phyloP scores from a whole-genome alignment of 2,113 vertebrate species.

The western clawed frog (Xenopus tropicalis) region DNA sequence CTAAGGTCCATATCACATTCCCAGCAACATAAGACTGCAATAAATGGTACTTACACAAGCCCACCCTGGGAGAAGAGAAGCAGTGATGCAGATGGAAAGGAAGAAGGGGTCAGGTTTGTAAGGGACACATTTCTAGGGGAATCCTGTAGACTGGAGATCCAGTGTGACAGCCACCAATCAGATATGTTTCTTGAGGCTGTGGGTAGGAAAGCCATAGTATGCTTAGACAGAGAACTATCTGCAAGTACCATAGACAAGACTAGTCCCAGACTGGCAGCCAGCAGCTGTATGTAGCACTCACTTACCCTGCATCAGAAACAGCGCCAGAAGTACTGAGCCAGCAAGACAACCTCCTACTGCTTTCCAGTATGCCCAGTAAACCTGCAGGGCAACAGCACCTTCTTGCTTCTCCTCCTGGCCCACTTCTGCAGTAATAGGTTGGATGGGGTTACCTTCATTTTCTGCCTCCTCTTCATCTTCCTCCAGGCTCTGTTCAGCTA shows the following conservation, averaged over 20 bases:
- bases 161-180: conserved; percentile 97
- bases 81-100: conserved; percentile 58
- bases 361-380: conserved; percentile 85
- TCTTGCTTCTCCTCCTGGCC: conserved; percentile 78
- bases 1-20: too few relatives aligned
- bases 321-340: conserved; percentile 68
- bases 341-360: conserved; percentile 75
- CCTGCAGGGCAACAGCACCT: conserved; percentile 79
- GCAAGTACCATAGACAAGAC: too few relatives aligned
- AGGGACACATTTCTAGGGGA: conserved; percentile 53
- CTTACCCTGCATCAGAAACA: conserved; percentile 94
- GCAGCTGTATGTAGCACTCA: not conserved
- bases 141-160: conserved; percentile 79
- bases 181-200: conserved; percentile 85
- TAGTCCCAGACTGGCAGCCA: too few relatives aligned
- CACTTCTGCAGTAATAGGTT: too few relatives aligned
- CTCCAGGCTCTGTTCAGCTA: too few relatives aligned
- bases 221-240: not conserved
- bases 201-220: not conserved
- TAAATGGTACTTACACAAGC: conserved; percentile 67
- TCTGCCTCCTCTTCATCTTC: too few relatives aligned
- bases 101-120: conserved; percentile 13
- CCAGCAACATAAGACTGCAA: not conserved
- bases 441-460: too few relatives aligned
- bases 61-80: conserved; percentile 68